Base-by-base conservation (phyloP, 1,140 invertebrate genomes). In the Armadillidium nasatum region DNA sequence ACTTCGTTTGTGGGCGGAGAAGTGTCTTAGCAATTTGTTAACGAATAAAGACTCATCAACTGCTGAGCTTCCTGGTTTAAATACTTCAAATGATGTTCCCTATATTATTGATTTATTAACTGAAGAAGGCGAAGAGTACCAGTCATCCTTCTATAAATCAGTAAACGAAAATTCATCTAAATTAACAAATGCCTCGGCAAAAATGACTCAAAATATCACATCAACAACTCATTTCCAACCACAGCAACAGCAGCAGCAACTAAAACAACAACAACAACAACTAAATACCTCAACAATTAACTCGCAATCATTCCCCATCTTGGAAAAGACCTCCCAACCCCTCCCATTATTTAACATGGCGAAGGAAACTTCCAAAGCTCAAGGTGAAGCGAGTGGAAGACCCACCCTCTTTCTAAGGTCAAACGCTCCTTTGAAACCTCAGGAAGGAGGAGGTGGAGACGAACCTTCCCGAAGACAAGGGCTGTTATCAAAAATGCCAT, bases 361-460 rank as follows among this genome's bases (percentile, higher is more conserved):
- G 50, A 60, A 60, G 50, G 50, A 60, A 19, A 60, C 50, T 7
- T 7, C 50, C 11, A 60, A 60, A 60, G 50, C 50, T 60, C 50
- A 60, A 60, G 50, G 50, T 60, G 50, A 60, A 19, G 19, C 50
- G 19, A 60, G 19, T 60, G 50, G 50, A 60, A 60, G 50, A 60
- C 50, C 50, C 50, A 19, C 50, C 50, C 50, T 60, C 50, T 60
- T 60, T 19, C 50, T 60, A 60, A 60, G 50, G 50, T 60, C 50
- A 60, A 60, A 60, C 11, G 50, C 19, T 13, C 50, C 50, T 1
- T 19, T 60, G 11, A 19, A 60, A 60, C 50, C 50, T 60, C 19
- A 15, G 50, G 19, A 19, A 60, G 50, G 7, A 19, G 50, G 50
- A 15, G 50, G 11, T 4, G 50, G 7, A 60, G 19, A 7, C 19